Conservation (phyloP, 2,888 invertebrate genomes). For the Xanthia icteritia region DNA sequence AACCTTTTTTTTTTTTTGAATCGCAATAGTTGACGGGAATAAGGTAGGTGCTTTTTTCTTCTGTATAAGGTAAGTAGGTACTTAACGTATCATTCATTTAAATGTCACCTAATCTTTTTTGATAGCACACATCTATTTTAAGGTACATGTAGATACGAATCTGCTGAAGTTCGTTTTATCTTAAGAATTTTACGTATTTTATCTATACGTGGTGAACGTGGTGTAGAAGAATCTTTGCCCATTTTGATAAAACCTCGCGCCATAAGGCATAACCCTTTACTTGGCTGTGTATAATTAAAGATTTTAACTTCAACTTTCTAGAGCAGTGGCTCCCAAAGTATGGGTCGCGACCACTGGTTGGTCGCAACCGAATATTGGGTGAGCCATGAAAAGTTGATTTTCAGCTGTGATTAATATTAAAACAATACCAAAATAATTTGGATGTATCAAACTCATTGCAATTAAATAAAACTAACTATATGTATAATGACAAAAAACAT, state of each 20-base stretch:
- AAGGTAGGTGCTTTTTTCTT: background rate
- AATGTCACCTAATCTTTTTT: constrained; percentile 21
- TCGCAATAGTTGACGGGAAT: too few species aligned
- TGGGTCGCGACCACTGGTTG: too few species aligned
- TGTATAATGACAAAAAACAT: too few species aligned
- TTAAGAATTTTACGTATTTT: constrained; percentile 25
- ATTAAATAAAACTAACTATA: too few species aligned
- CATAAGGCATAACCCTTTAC: background rate
- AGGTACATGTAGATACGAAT: constrained; percentile 33
- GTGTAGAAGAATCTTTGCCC: background rate
- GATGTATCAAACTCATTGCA: too few species aligned
- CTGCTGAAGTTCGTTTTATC: constrained; percentile 26
- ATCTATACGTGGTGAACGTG: constrained; percentile 7
- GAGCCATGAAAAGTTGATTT: too few species aligned
- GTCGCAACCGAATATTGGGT: too few species aligned
- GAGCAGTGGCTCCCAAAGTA: too few species aligned
- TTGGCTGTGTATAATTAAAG: background rate
- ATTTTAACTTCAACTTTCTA: too few species aligned
- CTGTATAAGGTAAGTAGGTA: background rate
- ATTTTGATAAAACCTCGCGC: background rate
- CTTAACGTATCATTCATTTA: background rate
- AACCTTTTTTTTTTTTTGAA: too few species aligned
- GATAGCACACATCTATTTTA: constrained; percentile 27
- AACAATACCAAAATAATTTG: too few species aligned
- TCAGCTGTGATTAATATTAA: too few species aligned